Evolutionary conservation across 2,113 vertebrate genomes (phyloP).

Genomic region (Cyprinodon variegatus): DNA sequence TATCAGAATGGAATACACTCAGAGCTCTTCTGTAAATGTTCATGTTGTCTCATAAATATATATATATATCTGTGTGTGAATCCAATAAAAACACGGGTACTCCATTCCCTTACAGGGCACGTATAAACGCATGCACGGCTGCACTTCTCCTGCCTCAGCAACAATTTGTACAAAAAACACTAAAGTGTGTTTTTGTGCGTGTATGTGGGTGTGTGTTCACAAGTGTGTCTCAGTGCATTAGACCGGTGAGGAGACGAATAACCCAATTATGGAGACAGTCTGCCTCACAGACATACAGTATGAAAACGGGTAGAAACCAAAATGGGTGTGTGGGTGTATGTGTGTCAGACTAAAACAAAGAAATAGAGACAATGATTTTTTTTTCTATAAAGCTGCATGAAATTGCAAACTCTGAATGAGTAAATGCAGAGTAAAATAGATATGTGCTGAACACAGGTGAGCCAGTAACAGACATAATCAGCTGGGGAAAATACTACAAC

Average conservation of each 20-base stretch:
- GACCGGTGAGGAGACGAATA: conserved; percentile 74
- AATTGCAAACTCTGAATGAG: conserved; percentile 2
- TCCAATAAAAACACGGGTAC: conserved; percentile 19
- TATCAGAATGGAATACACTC: conserved; percentile 8
- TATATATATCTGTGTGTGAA: conserved; percentile 24
- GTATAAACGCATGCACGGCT: conserved; percentile 55
- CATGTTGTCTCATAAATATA: conserved; percentile 1
- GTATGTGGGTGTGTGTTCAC: conserved; percentile 11
- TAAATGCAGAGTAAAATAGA: conserved; percentile 38
- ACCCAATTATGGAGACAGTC: conserved; percentile 79
- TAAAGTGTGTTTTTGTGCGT: conserved; percentile 17
- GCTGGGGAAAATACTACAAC: conserved; percentile 16
- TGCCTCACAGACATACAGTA: conserved; percentile 73
- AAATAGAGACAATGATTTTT: conserved; percentile 61
- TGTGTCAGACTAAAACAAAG: conserved; percentile 49
- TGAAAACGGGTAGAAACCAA: conserved; percentile 41
- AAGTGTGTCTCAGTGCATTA: conserved; percentile 74
- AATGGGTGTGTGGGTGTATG: conserved; percentile 13
- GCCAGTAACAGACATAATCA: conserved; percentile 35
- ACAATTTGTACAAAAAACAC: conserved; percentile 58
- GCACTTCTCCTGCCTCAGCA: conserved; percentile 66
- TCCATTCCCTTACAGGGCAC: conserved; percentile 28
- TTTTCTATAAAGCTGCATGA: conserved; percentile 53
- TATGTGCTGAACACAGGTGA: conserved; percentile 53
- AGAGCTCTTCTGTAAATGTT: not conserved